phyloP scores from a whole-genome alignment of 2,797 vertebrate genomes.

The Enteromius anoplus region DNA sequence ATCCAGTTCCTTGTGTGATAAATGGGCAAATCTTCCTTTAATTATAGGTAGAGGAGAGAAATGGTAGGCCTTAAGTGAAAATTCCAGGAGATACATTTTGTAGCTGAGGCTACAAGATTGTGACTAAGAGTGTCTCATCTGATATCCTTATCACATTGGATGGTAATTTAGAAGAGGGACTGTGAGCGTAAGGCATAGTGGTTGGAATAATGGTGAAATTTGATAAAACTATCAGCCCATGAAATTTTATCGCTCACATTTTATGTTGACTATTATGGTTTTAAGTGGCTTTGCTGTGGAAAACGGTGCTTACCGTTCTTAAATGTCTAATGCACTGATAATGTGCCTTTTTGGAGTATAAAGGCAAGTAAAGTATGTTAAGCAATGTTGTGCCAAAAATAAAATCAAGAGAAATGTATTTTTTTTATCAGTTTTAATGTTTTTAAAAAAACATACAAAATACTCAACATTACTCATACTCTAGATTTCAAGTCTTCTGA shows the following conservation, averaged over 20 bases:
- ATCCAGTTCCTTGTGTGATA: slow-evolving; percentile 55
- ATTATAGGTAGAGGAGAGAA: slow-evolving; percentile 38
- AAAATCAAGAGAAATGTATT: slow-evolving; percentile 37
- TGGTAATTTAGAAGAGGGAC: slow-evolving; percentile 48
- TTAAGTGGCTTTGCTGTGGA: slow-evolving; percentile 31
- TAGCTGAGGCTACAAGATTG: slow-evolving; percentile 9
- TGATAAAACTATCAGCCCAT: slow-evolving; percentile 50
- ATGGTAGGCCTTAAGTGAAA: slow-evolving; percentile 42
- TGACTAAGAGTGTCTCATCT: slow-evolving; percentile 12
- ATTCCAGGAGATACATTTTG: slow-evolving; percentile 51
- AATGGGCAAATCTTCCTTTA: slow-evolving; percentile 53
- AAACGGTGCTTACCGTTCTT: slow-evolving; percentile 1
- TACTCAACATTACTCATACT: neutral
- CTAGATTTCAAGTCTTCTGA: neutral
- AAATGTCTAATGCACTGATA: slow-evolving; percentile 45
- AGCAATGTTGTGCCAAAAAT: slow-evolving; percentile 20
- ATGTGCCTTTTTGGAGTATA: slow-evolving; percentile 19
- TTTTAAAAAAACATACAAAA: slow-evolving; percentile 17
- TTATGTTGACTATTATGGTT: slow-evolving; percentile 46
- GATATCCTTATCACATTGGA: slow-evolving; percentile 40
- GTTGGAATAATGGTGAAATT: slow-evolving; percentile 52
- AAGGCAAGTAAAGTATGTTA: slow-evolving; percentile 25
- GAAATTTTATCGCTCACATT: slow-evolving; percentile 46
- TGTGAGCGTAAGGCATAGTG: slow-evolving; percentile 43
- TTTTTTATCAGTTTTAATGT: too few species aligned